These are phyloP conservation scores for Tachuris rubrigastra DNA, from an alignment of 2,113 vertebrate genomes.

Conservation along the genomic window DNA sequence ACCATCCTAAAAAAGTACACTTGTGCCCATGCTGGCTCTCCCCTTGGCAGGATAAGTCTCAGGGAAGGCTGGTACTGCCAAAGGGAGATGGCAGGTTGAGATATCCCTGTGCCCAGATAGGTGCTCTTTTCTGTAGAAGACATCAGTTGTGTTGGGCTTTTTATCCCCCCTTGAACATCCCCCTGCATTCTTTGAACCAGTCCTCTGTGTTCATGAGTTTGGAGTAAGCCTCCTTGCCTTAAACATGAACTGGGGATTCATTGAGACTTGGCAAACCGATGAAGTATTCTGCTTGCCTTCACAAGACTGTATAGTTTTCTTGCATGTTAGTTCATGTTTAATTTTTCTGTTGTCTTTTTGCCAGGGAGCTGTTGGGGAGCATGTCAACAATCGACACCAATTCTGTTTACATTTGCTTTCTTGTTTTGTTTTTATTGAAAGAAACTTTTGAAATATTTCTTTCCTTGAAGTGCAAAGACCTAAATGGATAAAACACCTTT, in stretches of 20 bases:
- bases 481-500: not conserved
- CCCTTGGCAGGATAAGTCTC: not conserved
- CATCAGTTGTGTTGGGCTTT: not conserved
- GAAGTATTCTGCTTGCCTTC: not conserved
- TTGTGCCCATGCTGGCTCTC: not conserved
- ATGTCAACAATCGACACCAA: not conserved
- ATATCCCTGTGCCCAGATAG: not conserved
- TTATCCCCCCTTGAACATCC: not conserved
- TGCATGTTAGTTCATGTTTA: not conserved
- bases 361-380: not conserved
- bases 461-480: not conserved
- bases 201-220: not conserved
- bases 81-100: not conserved
- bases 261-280: not conserved
- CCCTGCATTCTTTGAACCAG: not conserved
- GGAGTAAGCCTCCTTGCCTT: not conserved
- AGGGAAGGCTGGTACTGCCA: not conserved
- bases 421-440: not conserved
- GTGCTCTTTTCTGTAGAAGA: not conserved
- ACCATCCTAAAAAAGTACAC: accelerated
- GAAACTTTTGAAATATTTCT: not conserved
- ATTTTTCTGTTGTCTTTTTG: conserved; percentile 13
- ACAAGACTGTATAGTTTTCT: not conserved
- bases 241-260: not conserved
- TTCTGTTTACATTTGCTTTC: conserved; percentile 39